phyloP scores from a whole-genome alignment of 2,888 invertebrate species.

The Tuta absoluta region DNA sequence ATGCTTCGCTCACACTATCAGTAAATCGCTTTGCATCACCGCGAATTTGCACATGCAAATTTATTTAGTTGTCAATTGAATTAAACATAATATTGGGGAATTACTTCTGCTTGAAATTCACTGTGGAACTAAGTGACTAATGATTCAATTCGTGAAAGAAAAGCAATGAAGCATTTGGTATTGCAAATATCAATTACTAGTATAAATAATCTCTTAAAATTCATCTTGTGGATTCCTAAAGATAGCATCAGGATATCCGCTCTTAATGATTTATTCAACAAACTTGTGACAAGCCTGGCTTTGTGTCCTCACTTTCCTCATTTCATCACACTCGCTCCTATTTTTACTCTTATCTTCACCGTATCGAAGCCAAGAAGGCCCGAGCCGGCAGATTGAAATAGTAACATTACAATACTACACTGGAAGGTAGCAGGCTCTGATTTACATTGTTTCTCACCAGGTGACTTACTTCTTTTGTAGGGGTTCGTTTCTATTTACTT shows the following conservation, averaged over 20 bases:
- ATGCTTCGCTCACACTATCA: background rate
- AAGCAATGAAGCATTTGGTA: too few species aligned
- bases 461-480: constrained; percentile 33
- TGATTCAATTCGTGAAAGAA: too few species aligned
- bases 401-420: constrained; percentile 32
- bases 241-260: too few species aligned
- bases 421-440: constrained; percentile 30
- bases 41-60: background rate
- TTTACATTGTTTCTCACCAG: constrained; percentile 35
- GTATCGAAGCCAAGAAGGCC: constrained; percentile 19
- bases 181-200: too few species aligned
- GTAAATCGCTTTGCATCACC: background rate
- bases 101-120: background rate
- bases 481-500: constrained; percentile 9
- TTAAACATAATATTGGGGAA: constrained; percentile 1
- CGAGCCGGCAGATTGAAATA: constrained; percentile 37
- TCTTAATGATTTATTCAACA: too few species aligned
- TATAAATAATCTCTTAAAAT: too few species aligned
- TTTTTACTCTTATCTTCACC: background rate
- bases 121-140: too few species aligned
- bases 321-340: constrained; percentile 4
- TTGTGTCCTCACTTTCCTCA: too few species aligned
- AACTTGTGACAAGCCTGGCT: too few species aligned
- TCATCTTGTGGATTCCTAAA: too few species aligned
- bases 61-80: background rate